Percentiles rank a stretch among this genome's conserved stretches.
Conservation (phyloP, 2,113 vertebrate genomes). For the Azemiops feae region DNA sequence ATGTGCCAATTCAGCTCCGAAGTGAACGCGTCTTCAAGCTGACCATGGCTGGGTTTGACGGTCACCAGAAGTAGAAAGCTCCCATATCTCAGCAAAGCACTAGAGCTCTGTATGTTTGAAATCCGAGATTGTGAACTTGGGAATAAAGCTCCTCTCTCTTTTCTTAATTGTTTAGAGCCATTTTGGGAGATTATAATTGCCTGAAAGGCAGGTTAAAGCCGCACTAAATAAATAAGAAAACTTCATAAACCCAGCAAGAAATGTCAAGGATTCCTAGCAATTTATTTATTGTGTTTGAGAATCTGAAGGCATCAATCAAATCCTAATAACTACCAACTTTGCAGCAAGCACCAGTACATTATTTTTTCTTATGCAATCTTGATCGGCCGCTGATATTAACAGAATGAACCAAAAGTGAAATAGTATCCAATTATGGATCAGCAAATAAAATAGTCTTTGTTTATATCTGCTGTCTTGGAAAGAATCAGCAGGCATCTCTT, state of each 20-base stretch:
- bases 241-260: slow-evolving; percentile 55
- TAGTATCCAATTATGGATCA: slow-evolving; percentile 61
- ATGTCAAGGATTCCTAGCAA: slow-evolving; percentile 28
- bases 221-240: neutral
- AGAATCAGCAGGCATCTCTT: slow-evolving; percentile 46
- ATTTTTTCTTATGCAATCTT: slow-evolving; percentile 44
- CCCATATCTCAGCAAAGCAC: neutral
- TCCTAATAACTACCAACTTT: slow-evolving; percentile 20
- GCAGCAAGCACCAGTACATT: slow-evolving; percentile 30
- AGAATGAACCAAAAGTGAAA: slow-evolving; percentile 54
- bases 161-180: neutral
- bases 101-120: neutral
- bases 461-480: slow-evolving; percentile 41
- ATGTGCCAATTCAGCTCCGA: neutral
- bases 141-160: neutral
- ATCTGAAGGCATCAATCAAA: slow-evolving; percentile 48
- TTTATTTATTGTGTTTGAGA: slow-evolving; percentile 50
- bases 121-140: neutral
- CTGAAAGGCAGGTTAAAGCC: neutral
- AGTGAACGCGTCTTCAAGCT: neutral
- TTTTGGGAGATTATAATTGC: neutral
- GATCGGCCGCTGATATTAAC: slow-evolving; percentile 45
- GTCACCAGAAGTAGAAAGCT: neutral
- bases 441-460: slow-evolving; percentile 55
- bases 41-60: neutral